Base-by-base conservation (phyloP, 2,888 invertebrate species). In the Troides aeacus region DNA sequence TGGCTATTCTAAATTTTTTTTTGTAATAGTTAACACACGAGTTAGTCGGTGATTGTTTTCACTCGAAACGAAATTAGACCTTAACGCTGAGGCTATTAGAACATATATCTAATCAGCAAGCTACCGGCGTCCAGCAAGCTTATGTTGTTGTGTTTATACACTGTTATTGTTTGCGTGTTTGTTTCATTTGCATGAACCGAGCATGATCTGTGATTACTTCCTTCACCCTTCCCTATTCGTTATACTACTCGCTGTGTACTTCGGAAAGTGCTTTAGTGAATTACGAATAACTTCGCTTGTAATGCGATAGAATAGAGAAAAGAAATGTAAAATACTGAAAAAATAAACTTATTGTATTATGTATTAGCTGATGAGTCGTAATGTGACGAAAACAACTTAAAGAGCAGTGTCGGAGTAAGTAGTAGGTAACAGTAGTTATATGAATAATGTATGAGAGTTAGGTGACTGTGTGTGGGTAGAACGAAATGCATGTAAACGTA, bases 101-200 rank as follows among this genome's bases (percentile, higher is more conserved):
- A 76, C 77, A 80, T 79, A 79, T 79, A 80, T 74, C 78, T 74
- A 78, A 79, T 79, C 72, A 79, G 81, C 83, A 81, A 84, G 88
- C 87, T 89, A 88, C 81, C 81, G 86, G 90, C 88, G 86, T 86
- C 86, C 79, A 81, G 86, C 85, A 80, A 82, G 90, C 91, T 92
- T 90, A 84, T 84, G 88, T 90, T 81, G 85, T 90, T 90, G 86
- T 90, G 86, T 90, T 46, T 88, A 79, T 88, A 82, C 85, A 79
- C 81, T 86, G 24, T 66, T 64, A 89, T 92, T 87, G 88, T 92
- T 92, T 92, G 91, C 90, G 88, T 88, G 87, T 89, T 82, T 86
- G 79, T 89, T 89, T 92, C 85, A 91, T 92, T 92, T 92, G 92
- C 92, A 92, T 92, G 92, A 74, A 85, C 84, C 87, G 80, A 86